Percentiles rank a stretch among this genome's conserved stretches.
Evolutionary conservation across 2,797 vertebrate species (phyloP).

Genomic region (Anniella stebbinsi): DNA sequence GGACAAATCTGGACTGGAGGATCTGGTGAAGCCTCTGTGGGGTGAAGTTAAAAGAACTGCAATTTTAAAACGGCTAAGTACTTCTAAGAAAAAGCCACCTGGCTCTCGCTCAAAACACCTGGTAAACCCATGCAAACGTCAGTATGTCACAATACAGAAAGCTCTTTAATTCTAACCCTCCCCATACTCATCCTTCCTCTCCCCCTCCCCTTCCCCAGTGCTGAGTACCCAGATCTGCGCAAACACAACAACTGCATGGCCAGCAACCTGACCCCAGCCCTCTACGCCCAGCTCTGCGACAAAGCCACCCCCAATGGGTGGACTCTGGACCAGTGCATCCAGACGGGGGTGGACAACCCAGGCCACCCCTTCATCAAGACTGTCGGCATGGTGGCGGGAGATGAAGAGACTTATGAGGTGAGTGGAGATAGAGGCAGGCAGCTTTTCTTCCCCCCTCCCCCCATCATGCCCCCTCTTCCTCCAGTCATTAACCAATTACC

Average conservation of each 20-base stretch:
- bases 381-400: conserved; percentile 90
- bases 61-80: not conserved
- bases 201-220: conserved; percentile 77
- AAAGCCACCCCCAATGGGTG: conserved; percentile 92
- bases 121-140: not conserved
- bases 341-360: conserved; percentile 97
- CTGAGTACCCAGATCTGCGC: conserved; percentile 95
- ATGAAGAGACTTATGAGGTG: conserved; percentile 97
- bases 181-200: not conserved
- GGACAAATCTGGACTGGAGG: not conserved
- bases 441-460: not conserved
- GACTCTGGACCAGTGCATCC: conserved; percentile 95
- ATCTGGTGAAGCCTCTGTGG: not conserved
- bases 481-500: not conserved
- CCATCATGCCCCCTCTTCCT: not conserved
- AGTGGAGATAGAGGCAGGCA: conserved; percentile 34
- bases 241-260: conserved; percentile 99
- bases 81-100: not conserved
- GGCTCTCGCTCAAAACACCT: not conserved
- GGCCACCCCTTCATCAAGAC: conserved; percentile 98
- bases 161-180: too few species aligned
- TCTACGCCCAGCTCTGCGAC: conserved; percentile 92
- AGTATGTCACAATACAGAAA: too few species aligned
- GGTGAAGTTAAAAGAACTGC: not conserved
- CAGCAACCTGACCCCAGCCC: conserved; percentile 89